phyloP scores from a whole-genome alignment of 2,888 invertebrate genomes.

The Spodoptera picta region DNA sequence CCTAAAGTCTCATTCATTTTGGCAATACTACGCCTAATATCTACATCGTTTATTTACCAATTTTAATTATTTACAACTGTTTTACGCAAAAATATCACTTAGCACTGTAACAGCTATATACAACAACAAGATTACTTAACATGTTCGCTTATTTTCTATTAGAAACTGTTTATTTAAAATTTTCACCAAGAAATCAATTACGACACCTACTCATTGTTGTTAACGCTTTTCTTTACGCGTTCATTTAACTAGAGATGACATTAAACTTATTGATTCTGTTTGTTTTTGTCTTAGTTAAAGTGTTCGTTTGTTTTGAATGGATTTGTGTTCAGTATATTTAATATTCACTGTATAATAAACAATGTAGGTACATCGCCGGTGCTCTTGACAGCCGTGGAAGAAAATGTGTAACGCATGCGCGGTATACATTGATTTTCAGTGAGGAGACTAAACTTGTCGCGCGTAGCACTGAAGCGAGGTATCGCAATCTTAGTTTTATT shows the following conservation, averaged over 20 bases:
- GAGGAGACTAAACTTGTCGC: constrained; percentile 57
- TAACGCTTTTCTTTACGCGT: background rate
- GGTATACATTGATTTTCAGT: constrained; percentile 80
- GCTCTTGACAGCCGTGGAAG: constrained; percentile 67
- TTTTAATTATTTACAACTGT: constrained; percentile 13
- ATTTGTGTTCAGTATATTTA: constrained; percentile 43
- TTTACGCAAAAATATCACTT: background rate
- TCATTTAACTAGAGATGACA: constrained; percentile 6
- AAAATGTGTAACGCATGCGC: constrained; percentile 74
- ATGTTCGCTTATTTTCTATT: constrained; percentile 14
- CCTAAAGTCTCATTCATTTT: constrained; percentile 91
- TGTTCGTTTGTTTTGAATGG: constrained; percentile 32
- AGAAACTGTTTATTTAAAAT: constrained; percentile 12
- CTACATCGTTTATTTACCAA: constrained; percentile 36
- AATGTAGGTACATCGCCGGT: constrained; percentile 66
- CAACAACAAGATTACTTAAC: constrained; percentile 9
- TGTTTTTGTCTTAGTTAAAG: constrained; percentile 1
- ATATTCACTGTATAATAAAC: constrained; percentile 55
- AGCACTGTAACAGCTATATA: background rate
- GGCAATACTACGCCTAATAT: constrained; percentile 31
- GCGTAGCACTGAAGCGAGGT: background rate
- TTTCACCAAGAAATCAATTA: constrained; percentile 35
- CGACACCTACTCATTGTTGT: constrained; percentile 23
- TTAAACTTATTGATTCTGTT: constrained; percentile 1
- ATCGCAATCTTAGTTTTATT: constrained; percentile 11